Evolutionary conservation across 2,113 vertebrate genomes (phyloP), one percentile per base, ranked within the genome.

Genomic region (Phaethon lepturus): DNA sequence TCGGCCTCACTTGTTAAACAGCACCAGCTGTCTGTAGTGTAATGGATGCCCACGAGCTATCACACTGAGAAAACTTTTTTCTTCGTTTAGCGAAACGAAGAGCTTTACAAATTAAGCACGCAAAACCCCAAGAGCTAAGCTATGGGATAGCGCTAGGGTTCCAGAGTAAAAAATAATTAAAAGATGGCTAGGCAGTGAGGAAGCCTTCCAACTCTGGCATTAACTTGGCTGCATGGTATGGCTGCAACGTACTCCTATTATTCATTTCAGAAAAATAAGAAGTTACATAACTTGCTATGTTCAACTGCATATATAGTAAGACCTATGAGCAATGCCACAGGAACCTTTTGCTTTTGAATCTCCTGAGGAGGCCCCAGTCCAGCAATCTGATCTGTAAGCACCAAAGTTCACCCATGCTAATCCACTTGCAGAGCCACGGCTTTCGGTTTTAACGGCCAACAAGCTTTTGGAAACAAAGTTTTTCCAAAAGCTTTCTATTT

Each of bases 321-420:
- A 66, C 42, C 66, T 58, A 73, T 79, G 91, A 95, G 89, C 91
- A 93, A 94, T 45, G 31, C 62, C 77, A 90, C 78, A 90, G 81
- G 94, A 95, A 96, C 81, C 86, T 86, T 79, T 63, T n/a, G 81
- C 89, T 97, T 91, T 8, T 73, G 91, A 73, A 91, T 69, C 88
- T 97, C 95, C 84, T 66, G 69, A 95, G 83, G 40, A n/a, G 31
- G 91, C 58, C 74, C 49, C 17, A 42, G 0, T 73, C 84, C 89
- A 96, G 87, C 91, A 79, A 90, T 24, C 8, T 73, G 84, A 95
- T 78, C 76, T 58, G 66, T 28, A 85, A 89, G 79, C 49, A 62
- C 60, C 44, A n/a, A 56, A 93, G 60, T 53, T 93, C 80, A 89
- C 33, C 84, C 58, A 29, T 7, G 25, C 23, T 53, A 16, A 82